Evolutionary conservation across 92 coral and sea anemone genomes (phyloP), one percentile per base, ranked within the genome.

Genomic region (Phenganax subtilis): DNA sequence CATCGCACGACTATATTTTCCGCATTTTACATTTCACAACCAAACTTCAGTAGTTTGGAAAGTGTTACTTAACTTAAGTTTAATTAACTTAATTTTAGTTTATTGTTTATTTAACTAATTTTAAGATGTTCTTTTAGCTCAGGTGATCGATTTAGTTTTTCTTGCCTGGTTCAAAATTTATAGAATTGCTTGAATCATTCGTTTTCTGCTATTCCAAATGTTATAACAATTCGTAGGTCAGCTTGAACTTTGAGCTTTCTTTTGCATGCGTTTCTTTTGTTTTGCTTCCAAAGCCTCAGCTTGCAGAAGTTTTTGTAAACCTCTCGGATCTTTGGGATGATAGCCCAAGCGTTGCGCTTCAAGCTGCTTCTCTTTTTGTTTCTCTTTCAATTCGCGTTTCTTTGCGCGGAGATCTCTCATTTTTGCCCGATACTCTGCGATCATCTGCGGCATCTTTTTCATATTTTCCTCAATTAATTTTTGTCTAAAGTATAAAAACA

Each of bases 361-460:
- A n/a, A 90, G 28, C 30, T 89, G 84, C 62, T 88, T 89, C 10
- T 88, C 62, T 20, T 90, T 90, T 47, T 97, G 85, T 54, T 87
- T 83, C 76, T 85, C 83, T 76, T 83, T 85, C 57, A 89, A 90
- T 65, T 96, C 92, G 37, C 87, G 89, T 56, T 89, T 61, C 73
- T 90, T 90, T 9, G 90, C 85, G 57, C 97, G 91, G 3, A 84
- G 85, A 52, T 87, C 92, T 72, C 65, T 85, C 99, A 96, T 96
- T 81, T 88, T 96, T 62, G 88, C 85, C 44, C 96, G 85, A 82
- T 92, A 92, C 82, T 92, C 96, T 31, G 87, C 97, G 16, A 96
- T 88, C 16, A 96, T 96, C 84, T 85, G 81, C 6, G 97, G 97
- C 99, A 96, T 96, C 51, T 92, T 96, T 44, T 89, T 90, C 99